Evolutionary conservation across 64 coral and sea anemone genomes (phyloP), one percentile per base, ranked within the genome.

Genomic region (Dendronephthya gigantea): DNA sequence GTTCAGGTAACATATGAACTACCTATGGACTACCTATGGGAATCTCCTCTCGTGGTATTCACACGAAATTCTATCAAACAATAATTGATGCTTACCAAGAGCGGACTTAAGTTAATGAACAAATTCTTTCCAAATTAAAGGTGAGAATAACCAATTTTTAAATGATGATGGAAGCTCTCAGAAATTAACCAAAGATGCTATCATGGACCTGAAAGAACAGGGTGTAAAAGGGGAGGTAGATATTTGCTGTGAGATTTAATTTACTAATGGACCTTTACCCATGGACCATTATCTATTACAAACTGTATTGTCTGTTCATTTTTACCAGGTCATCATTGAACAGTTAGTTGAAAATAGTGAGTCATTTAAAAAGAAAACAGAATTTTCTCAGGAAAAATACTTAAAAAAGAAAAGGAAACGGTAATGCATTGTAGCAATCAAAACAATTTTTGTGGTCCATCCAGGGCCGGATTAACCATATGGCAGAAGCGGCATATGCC

Each of bases 331-430:
- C 79, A 93, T 98, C 86, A 92, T 98, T 58, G 90, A 98, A 35
- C 92, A 98, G 69, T 89, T 98, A 12, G 87, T 98, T 45, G 87
- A 98, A 85, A 98, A 98, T 85, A 98, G 95, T 88, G 72, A 66
- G 37, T 93, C 95, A 43, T 98, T 91, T 47, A 91, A 98, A 84
- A 90, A 98, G 19, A 93, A 92, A 74, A 93, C 95, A 83, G 89
- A 98, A 82, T 98, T 93, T 88, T 98, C 95, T 6, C 83, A 98
- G 88, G 95, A 90, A 36, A 98, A 98, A 41, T 98, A 98, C 56
- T 93, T 85, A 87, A 98, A 92, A 25, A 98, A 92, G 90, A 98
- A 98, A 88, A 74, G 83, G 35, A 98, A 93, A 91, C 93, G 93
- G 95, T 98, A 91, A n/a, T n/a, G n/a, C n/a, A n/a, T n/a, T n/a